Conservation (phyloP, 2,888 invertebrate species). For the Monochamus alternatus region DNA sequence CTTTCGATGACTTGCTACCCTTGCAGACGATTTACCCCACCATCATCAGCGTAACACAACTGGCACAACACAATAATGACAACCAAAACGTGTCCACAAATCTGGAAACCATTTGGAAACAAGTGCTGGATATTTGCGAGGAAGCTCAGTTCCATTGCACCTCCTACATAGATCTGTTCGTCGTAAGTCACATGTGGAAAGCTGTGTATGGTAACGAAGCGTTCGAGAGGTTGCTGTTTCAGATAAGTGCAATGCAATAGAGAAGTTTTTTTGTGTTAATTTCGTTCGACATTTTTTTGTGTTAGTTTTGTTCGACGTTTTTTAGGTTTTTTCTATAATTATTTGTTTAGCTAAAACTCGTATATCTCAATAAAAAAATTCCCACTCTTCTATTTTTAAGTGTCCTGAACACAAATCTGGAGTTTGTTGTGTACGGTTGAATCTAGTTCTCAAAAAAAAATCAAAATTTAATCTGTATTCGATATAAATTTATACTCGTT, state of each 20-base stretch:
- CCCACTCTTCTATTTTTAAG: too few relatives aligned
- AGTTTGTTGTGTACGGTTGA: too few relatives aligned
- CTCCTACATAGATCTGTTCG: constrained; percentile 62
- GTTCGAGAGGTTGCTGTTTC: constrained; percentile 57
- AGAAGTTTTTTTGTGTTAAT: too few relatives aligned
- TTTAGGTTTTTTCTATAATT: too few relatives aligned
- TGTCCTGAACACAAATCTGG: too few relatives aligned
- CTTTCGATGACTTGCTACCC: constrained; percentile 52
- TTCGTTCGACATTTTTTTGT: too few relatives aligned
- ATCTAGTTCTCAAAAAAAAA: too few relatives aligned
- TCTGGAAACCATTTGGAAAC: constrained; percentile 78
- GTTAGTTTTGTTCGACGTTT: too few relatives aligned
- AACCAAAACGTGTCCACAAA: constrained; percentile 63
- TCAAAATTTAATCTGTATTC: too few relatives aligned
- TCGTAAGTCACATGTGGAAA: constrained; percentile 67
- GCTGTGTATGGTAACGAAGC: constrained; percentile 59
- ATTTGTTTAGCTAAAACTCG: too few relatives aligned
- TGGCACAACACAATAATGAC: constrained; percentile 56
- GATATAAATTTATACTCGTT: too few relatives aligned
- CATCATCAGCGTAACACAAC: constrained; percentile 57
- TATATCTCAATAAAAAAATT: too few relatives aligned
- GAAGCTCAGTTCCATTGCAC: constrained; percentile 70
- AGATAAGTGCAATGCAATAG: constrained; percentile 31
- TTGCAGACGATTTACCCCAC: constrained; percentile 56
- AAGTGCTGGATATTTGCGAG: constrained; percentile 76